Evolutionary conservation across 2,113 vertebrate species (phyloP), one percentile per base, ranked within the genome.

Genomic region (Otocyon megalotis): DNA sequence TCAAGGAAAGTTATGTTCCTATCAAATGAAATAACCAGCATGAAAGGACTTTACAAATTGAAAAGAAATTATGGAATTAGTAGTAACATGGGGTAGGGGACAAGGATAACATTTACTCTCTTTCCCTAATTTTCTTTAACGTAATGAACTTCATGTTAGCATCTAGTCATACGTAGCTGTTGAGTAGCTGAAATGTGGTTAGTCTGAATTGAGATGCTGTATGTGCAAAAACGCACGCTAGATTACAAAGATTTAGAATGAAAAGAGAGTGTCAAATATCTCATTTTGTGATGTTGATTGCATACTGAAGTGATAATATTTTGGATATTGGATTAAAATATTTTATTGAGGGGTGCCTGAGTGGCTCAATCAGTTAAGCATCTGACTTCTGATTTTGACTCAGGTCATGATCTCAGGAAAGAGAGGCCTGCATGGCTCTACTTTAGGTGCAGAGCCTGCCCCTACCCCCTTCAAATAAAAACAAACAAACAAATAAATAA

Each of bases 261-360:
- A 60, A 81, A 84, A 26, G 60, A 24, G 26, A 71, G 60, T 82
- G 74, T 87, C n/a, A 87, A 67, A 13, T 88, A 56, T 22, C 35
- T 53, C n/a, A 77, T 58, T 67, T 85, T 79, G 84, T 74, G 74
- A 62, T 62, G 74, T 62, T 86, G 35, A 93, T 77, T 84, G 43
- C 48, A 35, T 87, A 24, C 32, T 77, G 22, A 76, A 94, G 74
- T 92, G 43, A n/a, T 35, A 60, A 95, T 90, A 86, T 86, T 96
- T 72, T 79, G 8, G 58, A n/a, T 79, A 58, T 88, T 84, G 30
- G 17, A 77, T 87, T 95, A 76, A 88, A 50, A 69, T 77, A 88
- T 60, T 86, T 77, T 77, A 17, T 77, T 77, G 48, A 77, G 67
- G 32, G 16, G 65, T 8, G 1, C 16, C 8, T 69, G 67, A 17